phyloP scores from a whole-genome alignment of 2,113 vertebrate species.

The Crotophaga sulcirostris region DNA sequence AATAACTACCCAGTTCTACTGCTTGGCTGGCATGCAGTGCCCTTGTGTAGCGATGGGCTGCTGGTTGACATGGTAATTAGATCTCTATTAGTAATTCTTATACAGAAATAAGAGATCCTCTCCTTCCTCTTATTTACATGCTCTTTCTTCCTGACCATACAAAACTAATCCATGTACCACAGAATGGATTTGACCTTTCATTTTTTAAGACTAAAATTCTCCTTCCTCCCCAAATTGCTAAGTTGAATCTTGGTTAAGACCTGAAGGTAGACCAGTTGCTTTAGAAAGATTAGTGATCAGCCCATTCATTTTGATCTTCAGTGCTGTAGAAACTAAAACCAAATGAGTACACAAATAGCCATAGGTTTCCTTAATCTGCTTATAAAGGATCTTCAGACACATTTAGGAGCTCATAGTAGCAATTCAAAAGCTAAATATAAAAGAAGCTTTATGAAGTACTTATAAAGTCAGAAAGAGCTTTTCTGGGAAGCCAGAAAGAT shows the following conservation, averaged over 20 bases:
- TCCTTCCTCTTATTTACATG: background rate
- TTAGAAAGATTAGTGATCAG: background rate
- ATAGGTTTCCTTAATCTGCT: conserved; percentile 28
- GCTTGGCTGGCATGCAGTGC: background rate
- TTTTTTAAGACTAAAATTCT: background rate
- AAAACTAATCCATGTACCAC: accelerated
- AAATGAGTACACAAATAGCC: background rate
- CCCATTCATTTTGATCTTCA: background rate
- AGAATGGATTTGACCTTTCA: background rate
- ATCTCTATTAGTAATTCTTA: background rate
- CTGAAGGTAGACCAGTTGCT: background rate
- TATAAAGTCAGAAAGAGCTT: conserved; percentile 29
- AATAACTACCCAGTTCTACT: background rate
- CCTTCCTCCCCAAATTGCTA: background rate
- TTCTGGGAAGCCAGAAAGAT: conserved; percentile 14
- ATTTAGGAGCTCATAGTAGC: conserved; percentile 28
- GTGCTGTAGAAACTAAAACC: background rate
- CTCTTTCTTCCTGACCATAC: background rate
- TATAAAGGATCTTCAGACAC: conserved; percentile 20
- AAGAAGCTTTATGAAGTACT: conserved; percentile 43
- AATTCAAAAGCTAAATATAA: conserved; percentile 58
- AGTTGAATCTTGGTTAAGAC: background rate
- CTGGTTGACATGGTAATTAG: background rate
- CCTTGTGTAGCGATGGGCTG: background rate
- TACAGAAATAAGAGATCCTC: background rate